These are phyloP conservation scores for Actenoides lindsayi DNA, from an alignment of 2,113 vertebrate genomes.

Conservation along the genomic window DNA sequence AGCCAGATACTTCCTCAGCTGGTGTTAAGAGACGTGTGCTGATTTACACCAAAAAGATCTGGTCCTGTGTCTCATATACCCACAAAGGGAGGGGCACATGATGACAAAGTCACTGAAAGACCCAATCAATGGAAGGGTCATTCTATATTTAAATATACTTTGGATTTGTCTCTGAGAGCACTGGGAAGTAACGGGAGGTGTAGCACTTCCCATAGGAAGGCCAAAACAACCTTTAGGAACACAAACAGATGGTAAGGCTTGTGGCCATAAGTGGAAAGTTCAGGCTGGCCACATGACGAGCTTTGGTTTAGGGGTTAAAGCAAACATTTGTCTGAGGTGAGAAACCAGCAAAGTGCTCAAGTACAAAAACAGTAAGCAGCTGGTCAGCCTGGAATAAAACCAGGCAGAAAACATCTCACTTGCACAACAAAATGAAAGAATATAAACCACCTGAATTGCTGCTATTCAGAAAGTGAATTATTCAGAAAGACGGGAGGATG, in stretches of 20 bases:
- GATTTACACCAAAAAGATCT: not conserved
- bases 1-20: not conserved
- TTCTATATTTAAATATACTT: not conserved
- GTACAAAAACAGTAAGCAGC: not conserved
- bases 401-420: not conserved
- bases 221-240: not conserved
- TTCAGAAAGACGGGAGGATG: conserved; percentile 16
- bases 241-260: not conserved
- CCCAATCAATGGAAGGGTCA: not conserved
- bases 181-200: not conserved
- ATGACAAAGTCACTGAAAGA: not conserved
- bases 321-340: not conserved
- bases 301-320: not conserved
- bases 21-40: not conserved
- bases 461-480: conserved; percentile 48
- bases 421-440: not conserved
- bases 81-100: not conserved
- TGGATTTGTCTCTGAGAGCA: not conserved
- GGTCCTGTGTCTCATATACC: not conserved
- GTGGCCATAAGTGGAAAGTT: not conserved
- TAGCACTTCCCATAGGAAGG: not conserved
- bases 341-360: not conserved
- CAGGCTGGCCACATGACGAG: not conserved
- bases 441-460: not conserved
- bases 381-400: not conserved